phyloP scores from a whole-genome alignment of 2,888 invertebrate genomes.

The Agrenia bidenticulata region DNA sequence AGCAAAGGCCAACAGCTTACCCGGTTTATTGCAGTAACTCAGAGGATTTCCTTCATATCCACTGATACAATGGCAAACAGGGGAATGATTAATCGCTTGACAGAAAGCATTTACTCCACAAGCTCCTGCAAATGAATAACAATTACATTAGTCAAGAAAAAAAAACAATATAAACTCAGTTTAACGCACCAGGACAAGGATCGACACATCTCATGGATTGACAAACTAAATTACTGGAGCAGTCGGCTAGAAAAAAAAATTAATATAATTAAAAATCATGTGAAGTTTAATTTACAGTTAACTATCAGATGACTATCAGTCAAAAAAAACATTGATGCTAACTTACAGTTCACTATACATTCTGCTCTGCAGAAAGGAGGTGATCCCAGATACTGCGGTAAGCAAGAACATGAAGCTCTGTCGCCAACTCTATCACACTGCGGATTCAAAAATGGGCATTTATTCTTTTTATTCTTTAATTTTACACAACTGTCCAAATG shows the following conservation, averaged over 20 bases:
- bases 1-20: too few relatives aligned
- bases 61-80: slow-evolving; percentile 64
- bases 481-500: too few relatives aligned
- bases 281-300: too few relatives aligned
- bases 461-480: too few relatives aligned
- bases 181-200: slow-evolving; percentile 56
- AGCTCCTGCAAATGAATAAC: too few relatives aligned
- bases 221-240: slow-evolving; percentile 42
- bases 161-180: neutral
- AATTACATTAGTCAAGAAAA: too few relatives aligned
- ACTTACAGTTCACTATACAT: slow-evolving; percentile 52
- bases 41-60: slow-evolving; percentile 62
- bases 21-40: slow-evolving; percentile 54
- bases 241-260: slow-evolving; percentile 57
- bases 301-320: too few relatives aligned
- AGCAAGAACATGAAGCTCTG: slow-evolving; percentile 55
- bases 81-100: slow-evolving; percentile 62
- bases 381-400: slow-evolving; percentile 54
- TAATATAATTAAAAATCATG: too few relatives aligned
- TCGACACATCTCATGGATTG: slow-evolving; percentile 53
- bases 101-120: slow-evolving; percentile 62
- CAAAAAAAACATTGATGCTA: neutral
- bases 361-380: slow-evolving; percentile 54
- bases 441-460: too few relatives aligned
- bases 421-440: slow-evolving; percentile 66